A percentile compares a stretch with the other conserved stretches of the same genome.
Evolutionary conservation across 2,797 vertebrate species (phyloP).

Genomic region (Hypotaenidia okinawae): DNA sequence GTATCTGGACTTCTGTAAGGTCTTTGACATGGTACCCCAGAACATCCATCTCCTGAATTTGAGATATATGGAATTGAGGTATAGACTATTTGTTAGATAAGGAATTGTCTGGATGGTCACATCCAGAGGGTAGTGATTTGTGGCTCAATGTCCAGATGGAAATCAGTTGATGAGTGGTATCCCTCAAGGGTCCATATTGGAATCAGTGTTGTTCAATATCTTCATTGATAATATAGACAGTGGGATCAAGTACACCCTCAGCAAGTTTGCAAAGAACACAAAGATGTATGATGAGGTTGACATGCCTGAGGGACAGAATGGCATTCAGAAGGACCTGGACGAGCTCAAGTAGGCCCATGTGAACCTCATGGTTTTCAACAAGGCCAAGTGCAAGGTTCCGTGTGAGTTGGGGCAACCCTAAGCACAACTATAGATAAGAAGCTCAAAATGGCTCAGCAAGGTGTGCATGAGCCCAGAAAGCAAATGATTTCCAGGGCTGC

Average conservation of each 20-base stretch:
- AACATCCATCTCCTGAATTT: neutral
- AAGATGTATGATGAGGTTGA: fast-evolving
- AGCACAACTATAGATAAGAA: neutral
- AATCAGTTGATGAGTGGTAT: neutral
- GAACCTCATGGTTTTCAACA: neutral
- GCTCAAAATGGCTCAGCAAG: neutral
- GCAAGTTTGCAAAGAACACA: neutral
- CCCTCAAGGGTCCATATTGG: fast-evolving
- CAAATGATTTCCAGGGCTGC: too few species aligned
- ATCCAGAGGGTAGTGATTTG: neutral
- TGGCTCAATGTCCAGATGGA: neutral
- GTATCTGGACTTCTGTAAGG: neutral
- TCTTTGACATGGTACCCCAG: neutral
- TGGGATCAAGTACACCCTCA: neutral
- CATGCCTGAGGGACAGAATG: fast-evolving
- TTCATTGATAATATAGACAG: neutral
- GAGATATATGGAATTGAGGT: neutral
- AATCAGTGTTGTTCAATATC: neutral
- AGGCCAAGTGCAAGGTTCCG: neutral
- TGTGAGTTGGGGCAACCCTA: neutral
- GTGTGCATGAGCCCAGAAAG: neutral
- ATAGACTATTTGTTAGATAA: neutral
- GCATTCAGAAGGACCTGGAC: neutral
- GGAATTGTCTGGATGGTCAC: neutral
- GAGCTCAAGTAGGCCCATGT: neutral